These are phyloP conservation scores for Molanna angustata DNA, from an alignment of 2,888 invertebrate genomes.

Conservation along the genomic window DNA sequence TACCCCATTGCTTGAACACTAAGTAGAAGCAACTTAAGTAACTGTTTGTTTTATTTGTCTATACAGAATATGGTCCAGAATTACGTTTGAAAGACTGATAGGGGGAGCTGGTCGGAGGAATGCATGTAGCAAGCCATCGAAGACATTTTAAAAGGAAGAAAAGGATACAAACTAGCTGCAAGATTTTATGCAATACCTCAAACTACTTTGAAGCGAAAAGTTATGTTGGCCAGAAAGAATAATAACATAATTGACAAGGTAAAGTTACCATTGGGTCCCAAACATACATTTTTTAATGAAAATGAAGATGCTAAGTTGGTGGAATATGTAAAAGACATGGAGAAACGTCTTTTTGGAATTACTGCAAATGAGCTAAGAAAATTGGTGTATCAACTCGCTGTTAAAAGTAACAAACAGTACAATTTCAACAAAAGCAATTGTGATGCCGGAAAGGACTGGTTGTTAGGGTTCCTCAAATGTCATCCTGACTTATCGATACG, in stretches of 20 bases:
- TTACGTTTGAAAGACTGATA: conserved; percentile 19
- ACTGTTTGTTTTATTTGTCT: not conserved
- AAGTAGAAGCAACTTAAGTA: not conserved
- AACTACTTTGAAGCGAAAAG: conserved; percentile 26
- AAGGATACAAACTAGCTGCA: conserved; percentile 27
- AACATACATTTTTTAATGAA: not conserved
- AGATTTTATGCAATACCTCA: conserved; percentile 24
- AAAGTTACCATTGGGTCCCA: not conserved
- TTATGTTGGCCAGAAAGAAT: not conserved
- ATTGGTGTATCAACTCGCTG: not conserved
- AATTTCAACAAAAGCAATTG: not conserved
- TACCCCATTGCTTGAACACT: conserved; percentile 7
- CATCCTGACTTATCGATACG: conserved; percentile 3
- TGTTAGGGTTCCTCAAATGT: not conserved
- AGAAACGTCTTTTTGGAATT: conserved; percentile 1
- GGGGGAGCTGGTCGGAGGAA: conserved; percentile 26
- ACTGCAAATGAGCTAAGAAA: not conserved
- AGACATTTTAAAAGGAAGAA: conserved; percentile 23
- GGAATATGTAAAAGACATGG: not conserved
- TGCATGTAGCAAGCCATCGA: conserved; percentile 29
- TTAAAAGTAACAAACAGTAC: not conserved
- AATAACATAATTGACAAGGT: not conserved
- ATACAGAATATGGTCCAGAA: conserved; percentile 19
- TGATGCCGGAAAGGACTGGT: not conserved
- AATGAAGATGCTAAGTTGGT: not conserved